Evolutionary conservation across 2,797 vertebrate genomes (phyloP).

Genomic region (Sphenodon punctatus): DNA sequence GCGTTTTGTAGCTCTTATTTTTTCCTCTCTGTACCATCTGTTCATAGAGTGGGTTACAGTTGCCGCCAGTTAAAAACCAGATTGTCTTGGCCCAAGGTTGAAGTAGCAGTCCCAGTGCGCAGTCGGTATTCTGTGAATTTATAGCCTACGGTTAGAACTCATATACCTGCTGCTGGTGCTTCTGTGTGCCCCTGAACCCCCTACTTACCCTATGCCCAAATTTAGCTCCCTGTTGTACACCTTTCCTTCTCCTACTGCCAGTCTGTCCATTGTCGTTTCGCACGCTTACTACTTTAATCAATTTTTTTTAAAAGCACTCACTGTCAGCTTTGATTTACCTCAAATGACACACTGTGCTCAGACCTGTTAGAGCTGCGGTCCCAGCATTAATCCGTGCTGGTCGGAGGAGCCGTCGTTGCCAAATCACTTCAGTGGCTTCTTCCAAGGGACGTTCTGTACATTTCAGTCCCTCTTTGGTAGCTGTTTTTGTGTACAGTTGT

Average conservation of each 20-base stretch:
- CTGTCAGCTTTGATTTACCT: conserved; percentile 54
- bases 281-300: background rate
- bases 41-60: conserved; percentile 69
- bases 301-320: background rate
- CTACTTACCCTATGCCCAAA: background rate
- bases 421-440: conserved; percentile 8
- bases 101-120: conserved; percentile 28
- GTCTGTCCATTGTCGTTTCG: background rate
- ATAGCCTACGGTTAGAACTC: conserved; percentile 1
- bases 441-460: conserved; percentile 7
- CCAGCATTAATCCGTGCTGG: background rate
- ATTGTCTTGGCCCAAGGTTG: conserved; percentile 72
- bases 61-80: conserved; percentile 71
- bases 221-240: background rate
- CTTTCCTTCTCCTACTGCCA: background rate
- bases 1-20: conserved; percentile 50
- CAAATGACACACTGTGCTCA: background rate
- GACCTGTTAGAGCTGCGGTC: background rate
- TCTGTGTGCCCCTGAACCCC: conserved; percentile 25
- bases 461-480: background rate
- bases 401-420: background rate
- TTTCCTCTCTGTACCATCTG: conserved; percentile 66
- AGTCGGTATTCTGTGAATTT: conserved; percentile 14
- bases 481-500: background rate
- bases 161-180: background rate